A percentile compares a stretch with the other conserved stretches of the same genome.
These are phyloP conservation scores for Perdita meconis DNA, from an alignment of 2,888 invertebrate genomes.

Conservation along the genomic window DNA sequence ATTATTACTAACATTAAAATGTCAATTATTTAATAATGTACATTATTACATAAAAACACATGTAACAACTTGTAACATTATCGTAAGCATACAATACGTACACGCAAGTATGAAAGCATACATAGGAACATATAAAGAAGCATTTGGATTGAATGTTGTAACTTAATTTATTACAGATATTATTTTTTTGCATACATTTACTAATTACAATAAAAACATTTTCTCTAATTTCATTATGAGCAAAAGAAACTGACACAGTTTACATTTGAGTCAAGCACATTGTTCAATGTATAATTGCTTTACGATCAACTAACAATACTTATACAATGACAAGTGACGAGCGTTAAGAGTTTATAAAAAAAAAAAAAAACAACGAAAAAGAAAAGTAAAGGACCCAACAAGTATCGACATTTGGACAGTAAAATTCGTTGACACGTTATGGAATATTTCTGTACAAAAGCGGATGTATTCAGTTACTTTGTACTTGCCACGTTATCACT, in stretches of 20 bases:
- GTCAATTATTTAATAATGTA: not conserved
- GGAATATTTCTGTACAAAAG: not conserved
- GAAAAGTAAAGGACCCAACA: not conserved
- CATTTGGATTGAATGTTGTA: not conserved
- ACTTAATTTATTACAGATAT: slow-evolving; percentile 3
- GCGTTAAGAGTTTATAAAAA: not conserved
- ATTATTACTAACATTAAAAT: not conserved
- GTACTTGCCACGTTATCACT: not conserved
- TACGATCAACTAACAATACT: not conserved
- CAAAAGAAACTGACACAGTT: not conserved
- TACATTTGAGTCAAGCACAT: not conserved
- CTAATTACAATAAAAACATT: not conserved
- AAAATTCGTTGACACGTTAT: slow-evolving; percentile 18
- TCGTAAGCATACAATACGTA: not conserved
- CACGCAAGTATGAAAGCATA: not conserved
- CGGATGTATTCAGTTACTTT: not conserved
- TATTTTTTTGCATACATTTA: not conserved
- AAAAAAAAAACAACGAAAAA: not conserved
- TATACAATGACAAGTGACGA: not conserved
- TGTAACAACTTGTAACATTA: not conserved
- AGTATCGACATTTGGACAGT: not conserved
- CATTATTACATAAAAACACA: not conserved
- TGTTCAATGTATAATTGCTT: not conserved
- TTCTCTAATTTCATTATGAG: not conserved
- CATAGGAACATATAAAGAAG: not conserved